Conservation (phyloP, 2,113 vertebrate genomes). For the Lathamus discolor region DNA sequence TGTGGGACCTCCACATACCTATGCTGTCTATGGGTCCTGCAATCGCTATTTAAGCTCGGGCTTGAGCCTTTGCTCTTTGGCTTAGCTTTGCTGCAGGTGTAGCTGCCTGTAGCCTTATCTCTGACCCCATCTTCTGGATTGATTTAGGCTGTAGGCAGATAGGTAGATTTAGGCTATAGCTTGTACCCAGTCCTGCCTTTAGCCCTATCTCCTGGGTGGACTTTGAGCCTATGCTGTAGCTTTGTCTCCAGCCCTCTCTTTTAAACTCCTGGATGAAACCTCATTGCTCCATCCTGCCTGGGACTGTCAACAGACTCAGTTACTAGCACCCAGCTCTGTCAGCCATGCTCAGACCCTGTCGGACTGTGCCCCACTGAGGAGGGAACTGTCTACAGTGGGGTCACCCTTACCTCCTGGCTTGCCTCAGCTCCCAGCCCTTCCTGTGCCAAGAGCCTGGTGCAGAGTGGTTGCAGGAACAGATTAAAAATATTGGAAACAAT, state of each 20-base stretch:
- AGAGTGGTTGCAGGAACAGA: not conserved
- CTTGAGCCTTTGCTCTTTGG: not conserved
- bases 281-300: not conserved
- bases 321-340: not conserved
- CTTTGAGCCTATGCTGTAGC: not conserved
- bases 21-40: not conserved
- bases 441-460: not conserved
- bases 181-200: not conserved
- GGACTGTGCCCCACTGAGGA: fast-evolving
- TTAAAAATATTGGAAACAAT: not conserved
- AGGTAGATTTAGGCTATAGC: not conserved
- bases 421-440: not conserved
- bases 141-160: not conserved
- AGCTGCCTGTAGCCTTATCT: not conserved
- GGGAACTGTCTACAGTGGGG: not conserved
- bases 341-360: not conserved
- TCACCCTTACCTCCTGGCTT: not conserved
- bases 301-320: not conserved
- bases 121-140: not conserved
- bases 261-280: not conserved
- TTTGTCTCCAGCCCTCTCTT: not conserved
- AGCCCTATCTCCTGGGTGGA: not conserved
- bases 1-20: fast-evolving
- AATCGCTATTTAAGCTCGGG: not conserved
- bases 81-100: not conserved